Conservation (phyloP, 2,888 invertebrate species). For the Oligia strigilis region DNA sequence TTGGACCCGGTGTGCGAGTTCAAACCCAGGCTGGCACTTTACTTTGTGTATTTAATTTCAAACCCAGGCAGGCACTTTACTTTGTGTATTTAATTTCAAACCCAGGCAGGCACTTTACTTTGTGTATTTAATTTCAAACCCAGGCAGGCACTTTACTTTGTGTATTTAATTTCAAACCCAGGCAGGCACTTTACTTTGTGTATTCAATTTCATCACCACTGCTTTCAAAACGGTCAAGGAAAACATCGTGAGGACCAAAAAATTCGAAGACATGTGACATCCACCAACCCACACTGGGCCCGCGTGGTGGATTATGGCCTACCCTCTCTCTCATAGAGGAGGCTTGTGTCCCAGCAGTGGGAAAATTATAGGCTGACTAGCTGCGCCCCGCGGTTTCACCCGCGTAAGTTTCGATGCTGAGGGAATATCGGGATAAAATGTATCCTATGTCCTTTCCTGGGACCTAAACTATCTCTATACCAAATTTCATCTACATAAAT, state of each 20-base stretch:
- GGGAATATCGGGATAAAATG: too few species aligned
- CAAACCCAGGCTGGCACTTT: too few species aligned
- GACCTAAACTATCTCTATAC: too few species aligned
- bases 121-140: neutral
- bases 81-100: neutral
- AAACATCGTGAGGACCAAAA: neutral
- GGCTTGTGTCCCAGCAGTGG: neutral
- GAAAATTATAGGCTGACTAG: neutral
- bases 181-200: neutral
- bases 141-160: neutral
- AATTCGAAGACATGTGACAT: neutral
- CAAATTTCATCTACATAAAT: too few species aligned
- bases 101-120: neutral
- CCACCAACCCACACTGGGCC: neutral
- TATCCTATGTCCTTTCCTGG: too few species aligned
- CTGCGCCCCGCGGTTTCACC: too few species aligned
- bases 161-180: neutral
- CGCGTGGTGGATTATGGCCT: neutral
- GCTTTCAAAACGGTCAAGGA: neutral
- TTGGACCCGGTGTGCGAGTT: too few species aligned
- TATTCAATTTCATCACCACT: neutral
- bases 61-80: too few species aligned
- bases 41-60: neutral
- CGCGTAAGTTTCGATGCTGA: too few species aligned
- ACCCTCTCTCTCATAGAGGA: neutral